Conservation (phyloP, 2,888 invertebrate genomes). For the Proisotoma minuta region DNA sequence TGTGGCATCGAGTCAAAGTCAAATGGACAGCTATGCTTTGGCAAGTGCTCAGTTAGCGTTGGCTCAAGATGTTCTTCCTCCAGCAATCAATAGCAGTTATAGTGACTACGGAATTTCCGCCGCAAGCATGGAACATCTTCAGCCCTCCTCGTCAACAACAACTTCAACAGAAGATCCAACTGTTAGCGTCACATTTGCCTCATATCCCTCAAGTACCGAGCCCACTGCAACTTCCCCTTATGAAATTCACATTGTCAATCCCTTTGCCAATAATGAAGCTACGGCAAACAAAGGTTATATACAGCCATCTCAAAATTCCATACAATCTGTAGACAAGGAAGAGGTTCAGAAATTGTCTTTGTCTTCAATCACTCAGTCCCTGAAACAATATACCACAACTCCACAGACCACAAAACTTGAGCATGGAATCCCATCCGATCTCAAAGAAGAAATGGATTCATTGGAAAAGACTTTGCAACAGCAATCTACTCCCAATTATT, state of each 20-base stretch:
- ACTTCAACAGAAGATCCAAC: background rate
- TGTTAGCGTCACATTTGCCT: background rate
- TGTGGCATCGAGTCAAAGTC: background rate
- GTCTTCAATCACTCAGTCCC: too few species aligned
- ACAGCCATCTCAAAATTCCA: too few species aligned
- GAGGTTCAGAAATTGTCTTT: too few species aligned
- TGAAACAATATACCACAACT: too few species aligned
- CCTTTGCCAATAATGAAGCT: too few species aligned
- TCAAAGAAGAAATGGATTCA: background rate
- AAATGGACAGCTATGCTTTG: background rate
- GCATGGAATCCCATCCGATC: background rate
- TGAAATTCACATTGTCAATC: too few species aligned
- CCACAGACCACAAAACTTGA: background rate
- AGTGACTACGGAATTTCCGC: too few species aligned
- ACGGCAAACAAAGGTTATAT: too few species aligned
- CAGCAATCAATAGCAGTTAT: background rate
- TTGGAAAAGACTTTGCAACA: background rate
- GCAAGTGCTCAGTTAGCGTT: background rate
- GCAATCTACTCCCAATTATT: background rate
- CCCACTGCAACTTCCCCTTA: background rate
- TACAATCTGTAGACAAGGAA: too few species aligned
- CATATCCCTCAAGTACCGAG: background rate
- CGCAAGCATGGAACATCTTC: too few species aligned
- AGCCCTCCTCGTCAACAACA: background rate
- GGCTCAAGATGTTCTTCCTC: background rate